A percentile compares a stretch with the other conserved stretches of the same genome.
Conservation (phyloP, 2,797 vertebrate species). For the Neopelma chrysocephalum region DNA sequence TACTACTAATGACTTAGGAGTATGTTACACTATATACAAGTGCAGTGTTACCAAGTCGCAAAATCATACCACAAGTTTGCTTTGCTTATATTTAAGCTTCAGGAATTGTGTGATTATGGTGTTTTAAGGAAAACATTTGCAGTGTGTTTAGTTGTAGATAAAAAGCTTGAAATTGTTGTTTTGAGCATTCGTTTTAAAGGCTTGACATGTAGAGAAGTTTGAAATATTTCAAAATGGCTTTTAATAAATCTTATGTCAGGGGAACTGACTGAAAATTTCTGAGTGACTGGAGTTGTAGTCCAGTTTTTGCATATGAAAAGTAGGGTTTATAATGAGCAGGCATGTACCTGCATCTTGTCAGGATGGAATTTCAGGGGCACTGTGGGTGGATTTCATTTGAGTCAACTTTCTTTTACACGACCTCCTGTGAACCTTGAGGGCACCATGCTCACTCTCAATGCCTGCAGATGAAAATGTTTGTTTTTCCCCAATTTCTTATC, state of each 20-base stretch:
- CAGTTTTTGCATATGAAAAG: not conserved
- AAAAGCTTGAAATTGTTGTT: not conserved
- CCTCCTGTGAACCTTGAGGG: not conserved
- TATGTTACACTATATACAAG: not conserved
- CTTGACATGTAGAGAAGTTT: not conserved
- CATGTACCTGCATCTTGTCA: not conserved
- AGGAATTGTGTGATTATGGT: not conserved
- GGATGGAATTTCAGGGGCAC: not conserved
- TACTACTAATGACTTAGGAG: not conserved
- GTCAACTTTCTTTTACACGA: not conserved
- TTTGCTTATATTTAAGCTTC: not conserved
- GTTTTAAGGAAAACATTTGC: not conserved
- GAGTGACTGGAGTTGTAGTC: not conserved
- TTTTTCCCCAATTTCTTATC: not conserved
- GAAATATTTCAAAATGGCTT: not conserved
- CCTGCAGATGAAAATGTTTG: not conserved
- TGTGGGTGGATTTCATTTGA: rapidly evolving
- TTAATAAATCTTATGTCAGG: not conserved
- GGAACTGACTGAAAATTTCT: not conserved
- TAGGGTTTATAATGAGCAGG: not conserved
- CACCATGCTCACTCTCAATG: not conserved
- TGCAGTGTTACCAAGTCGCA: not conserved
- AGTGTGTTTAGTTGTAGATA: not conserved
- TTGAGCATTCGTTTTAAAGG: not conserved
- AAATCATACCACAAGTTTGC: not conserved